Evolutionary conservation across 2,888 invertebrate species (phyloP).

Genomic region (Agrilus mali): DNA sequence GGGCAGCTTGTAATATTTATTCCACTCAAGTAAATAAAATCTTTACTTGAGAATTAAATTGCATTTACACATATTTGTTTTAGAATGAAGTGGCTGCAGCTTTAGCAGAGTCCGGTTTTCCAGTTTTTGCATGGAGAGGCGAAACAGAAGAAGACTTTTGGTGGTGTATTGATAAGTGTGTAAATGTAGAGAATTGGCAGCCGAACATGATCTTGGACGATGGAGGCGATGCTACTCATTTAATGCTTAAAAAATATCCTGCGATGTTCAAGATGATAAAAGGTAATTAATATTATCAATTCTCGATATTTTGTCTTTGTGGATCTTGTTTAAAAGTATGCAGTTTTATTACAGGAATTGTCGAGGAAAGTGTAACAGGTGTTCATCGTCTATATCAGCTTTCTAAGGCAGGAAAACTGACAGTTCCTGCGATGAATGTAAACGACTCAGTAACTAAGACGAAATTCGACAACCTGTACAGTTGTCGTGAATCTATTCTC

Average conservation of each 20-base stretch:
- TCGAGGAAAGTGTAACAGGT: conserved; percentile 97
- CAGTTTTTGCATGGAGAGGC: conserved; percentile 93
- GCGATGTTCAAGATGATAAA: conserved; percentile 88
- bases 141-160: conserved; percentile 97
- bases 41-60: neutral
- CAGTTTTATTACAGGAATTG: conserved; percentile 58
- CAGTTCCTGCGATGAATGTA: conserved; percentile 96
- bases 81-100: conserved; percentile 96
- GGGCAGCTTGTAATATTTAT: conserved; percentile 97
- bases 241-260: conserved; percentile 92
- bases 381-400: conserved; percentile 93
- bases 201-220: conserved; percentile 97
- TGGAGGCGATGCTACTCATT: conserved; percentile 92
- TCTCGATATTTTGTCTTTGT: conserved; percentile 3
- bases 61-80: conserved; percentile 6
- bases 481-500: conserved; percentile 84
- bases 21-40: conserved; percentile 63
- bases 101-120: conserved; percentile 76
- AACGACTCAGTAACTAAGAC: conserved; percentile 98
- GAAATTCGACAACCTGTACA: conserved; percentile 94
- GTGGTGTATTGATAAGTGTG: conserved; percentile 98
- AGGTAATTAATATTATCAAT: conserved; percentile 34
- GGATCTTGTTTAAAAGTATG: conserved; percentile 4
- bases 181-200: conserved; percentile 86
- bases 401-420: conserved; percentile 85